These are phyloP conservation scores for Trichopoda pennipes DNA, from an alignment of 2,888 invertebrate species.

Conservation along the genomic window DNA sequence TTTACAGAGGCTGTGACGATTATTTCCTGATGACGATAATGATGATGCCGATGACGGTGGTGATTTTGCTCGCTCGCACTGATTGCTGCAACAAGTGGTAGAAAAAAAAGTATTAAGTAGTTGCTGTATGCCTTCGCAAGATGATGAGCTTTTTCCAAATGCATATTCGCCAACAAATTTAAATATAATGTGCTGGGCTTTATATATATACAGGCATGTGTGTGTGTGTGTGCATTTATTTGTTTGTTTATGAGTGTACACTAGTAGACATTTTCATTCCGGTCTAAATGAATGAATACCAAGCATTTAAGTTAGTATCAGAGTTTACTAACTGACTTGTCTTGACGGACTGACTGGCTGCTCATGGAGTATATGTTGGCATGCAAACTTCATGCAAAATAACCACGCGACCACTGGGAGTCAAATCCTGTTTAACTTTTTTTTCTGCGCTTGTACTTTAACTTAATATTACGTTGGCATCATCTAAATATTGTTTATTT, in stretches of 20 bases:
- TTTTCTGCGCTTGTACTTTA: conserved; percentile 26
- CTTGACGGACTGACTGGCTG: conserved; percentile 39
- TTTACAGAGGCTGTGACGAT: conserved; percentile 65
- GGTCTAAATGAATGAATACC: conserved; percentile 35
- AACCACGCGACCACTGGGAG: conserved; percentile 72
- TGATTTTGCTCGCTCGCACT: conserved; percentile 32
- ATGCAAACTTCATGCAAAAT: conserved; percentile 61
- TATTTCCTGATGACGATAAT: conserved; percentile 69
- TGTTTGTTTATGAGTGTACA: no score
- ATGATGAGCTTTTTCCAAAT: conserved; percentile 39
- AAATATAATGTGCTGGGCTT: conserved; percentile 33
- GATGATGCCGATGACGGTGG: conserved; percentile 60
- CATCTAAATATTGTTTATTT: conserved; percentile 57
- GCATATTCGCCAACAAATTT: conserved; percentile 43
- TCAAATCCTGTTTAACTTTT: conserved; percentile 70
- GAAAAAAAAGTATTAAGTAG: conserved; percentile 34
- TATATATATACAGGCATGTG: background rate
- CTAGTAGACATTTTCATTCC: conserved; percentile 29
- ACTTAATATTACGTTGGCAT: conserved; percentile 50
- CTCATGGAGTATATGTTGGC: conserved; percentile 56
- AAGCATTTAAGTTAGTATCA: conserved; percentile 14
- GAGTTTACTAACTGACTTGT: conserved; percentile 27
- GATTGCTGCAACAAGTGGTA: conserved; percentile 32
- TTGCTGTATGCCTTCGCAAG: conserved; percentile 46
- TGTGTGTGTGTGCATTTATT: background rate